Conservation (phyloP, 2,113 vertebrate genomes). For the Eptatretus burgeri region DNA sequence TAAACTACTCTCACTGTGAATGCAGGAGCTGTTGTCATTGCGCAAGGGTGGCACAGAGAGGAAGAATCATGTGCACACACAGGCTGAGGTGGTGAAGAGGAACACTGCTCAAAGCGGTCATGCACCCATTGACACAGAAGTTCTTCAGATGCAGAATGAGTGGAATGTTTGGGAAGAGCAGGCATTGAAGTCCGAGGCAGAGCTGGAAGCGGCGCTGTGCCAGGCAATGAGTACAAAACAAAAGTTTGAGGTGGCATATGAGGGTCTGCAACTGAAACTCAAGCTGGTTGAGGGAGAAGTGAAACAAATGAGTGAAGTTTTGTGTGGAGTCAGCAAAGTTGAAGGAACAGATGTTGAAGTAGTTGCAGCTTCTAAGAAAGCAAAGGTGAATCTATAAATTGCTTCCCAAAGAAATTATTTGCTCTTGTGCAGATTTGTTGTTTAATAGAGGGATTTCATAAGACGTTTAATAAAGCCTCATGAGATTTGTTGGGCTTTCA, state of each 20-base stretch:
- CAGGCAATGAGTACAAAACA: slow-evolving; percentile 36
- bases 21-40: slow-evolving; percentile 65
- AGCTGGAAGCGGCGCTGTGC: slow-evolving; percentile 31
- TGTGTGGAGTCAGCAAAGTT: slow-evolving; percentile 28
- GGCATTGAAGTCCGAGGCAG: slow-evolving; percentile 22
- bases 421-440: too few relatives aligned
- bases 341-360: slow-evolving; percentile 37
- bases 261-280: slow-evolving; percentile 32
- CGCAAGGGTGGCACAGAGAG: slow-evolving; percentile 38
- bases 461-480: too few relatives aligned
- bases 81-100: slow-evolving; percentile 27
- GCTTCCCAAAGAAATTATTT: too few relatives aligned
- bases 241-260: slow-evolving; percentile 29
- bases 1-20: slow-evolving; percentile 10
- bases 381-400: slow-evolving; percentile 23
- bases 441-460: too few relatives aligned
- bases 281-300: slow-evolving; percentile 24
- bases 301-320: slow-evolving; percentile 23
- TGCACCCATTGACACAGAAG: slow-evolving; percentile 41
- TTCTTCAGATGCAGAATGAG: slow-evolving; percentile 44
- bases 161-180: slow-evolving; percentile 71
- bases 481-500: too few relatives aligned
- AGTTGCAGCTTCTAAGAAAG: slow-evolving; percentile 38
- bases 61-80: slow-evolving; percentile 34
- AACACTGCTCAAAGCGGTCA: slow-evolving; percentile 32